Base-by-base conservation (phyloP, 1,140 invertebrate genomes). In the Brachionus plicatilis region DNA sequence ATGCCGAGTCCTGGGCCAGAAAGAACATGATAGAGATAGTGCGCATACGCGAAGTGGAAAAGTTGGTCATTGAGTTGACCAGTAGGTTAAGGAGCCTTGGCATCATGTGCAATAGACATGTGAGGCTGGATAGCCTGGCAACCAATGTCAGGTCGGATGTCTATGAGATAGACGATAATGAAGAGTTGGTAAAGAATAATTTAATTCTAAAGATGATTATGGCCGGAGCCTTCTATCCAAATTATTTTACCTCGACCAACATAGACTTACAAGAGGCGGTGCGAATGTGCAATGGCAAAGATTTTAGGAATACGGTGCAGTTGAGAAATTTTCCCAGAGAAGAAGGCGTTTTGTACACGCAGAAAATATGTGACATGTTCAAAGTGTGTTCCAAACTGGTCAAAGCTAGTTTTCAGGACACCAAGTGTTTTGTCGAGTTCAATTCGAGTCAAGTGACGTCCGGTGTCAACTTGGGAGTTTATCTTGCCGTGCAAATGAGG, bases 141-240 rank as follows among this genome's bases (percentile, higher is more conserved):
- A 20, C 4, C 9, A 60, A 65, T 60, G 14, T 17, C 11, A 65
- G 20, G 29, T 50, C n/a, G 37, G 20, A 65, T 20, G 20, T 47
- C 11, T 80, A 60, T 33, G 50, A 60, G 7, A 79, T 79, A 56
- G 50, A 60, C 27, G 33, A 43, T 24, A 17, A 80, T 11, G 53
- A 65, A 5, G 53, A 60, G 9, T 65, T 65, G 27, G n/a, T 65
- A 11, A 80, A 60, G 9, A 41, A 41, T 60, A 60, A 80, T 65
- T 24, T 65, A 17, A 68, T 70, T 2, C 8, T 83, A 11, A 68
- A 83, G 20, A 47, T 83, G 37, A 83, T 83, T 12, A 29, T 83
- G 5, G 68, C 82, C 12, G 82, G 82, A 9, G 82, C 82, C 5
- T 83, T 83, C 60, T 83, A 70, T 83, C 82, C 82, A 12, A 83